Evolutionary conservation across 2,888 invertebrate genomes (phyloP).

Genomic region (Hypomecis atomaria): DNA sequence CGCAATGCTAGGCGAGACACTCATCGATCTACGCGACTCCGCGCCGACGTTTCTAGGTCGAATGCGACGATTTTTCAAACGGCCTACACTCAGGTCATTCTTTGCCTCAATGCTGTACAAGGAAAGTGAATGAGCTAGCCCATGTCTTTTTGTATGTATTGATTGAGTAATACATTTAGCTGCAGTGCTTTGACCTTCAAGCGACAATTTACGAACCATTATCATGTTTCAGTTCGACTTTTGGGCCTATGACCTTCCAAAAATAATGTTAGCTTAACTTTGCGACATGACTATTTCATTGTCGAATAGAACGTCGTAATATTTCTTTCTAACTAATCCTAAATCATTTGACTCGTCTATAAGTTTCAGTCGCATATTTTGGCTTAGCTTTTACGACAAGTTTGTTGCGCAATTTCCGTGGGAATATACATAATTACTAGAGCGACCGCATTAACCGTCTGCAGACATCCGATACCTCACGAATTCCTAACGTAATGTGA

Average conservation of each 20-base stretch:
- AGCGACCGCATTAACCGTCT: not conserved
- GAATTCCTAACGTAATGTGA: slow-evolving; percentile 6
- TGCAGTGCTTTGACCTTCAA: slow-evolving; percentile 8
- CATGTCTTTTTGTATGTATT: slow-evolving; percentile 12
- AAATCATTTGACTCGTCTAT: not conserved
- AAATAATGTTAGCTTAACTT: not conserved
- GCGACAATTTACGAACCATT: slow-evolving; percentile 3
- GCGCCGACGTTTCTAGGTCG: slow-evolving; percentile 71
- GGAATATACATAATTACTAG: not conserved
- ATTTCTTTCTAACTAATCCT: not conserved
- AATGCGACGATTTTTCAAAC: slow-evolving; percentile 53
- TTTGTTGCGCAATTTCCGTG: not conserved
- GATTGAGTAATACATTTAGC: slow-evolving; percentile 13
- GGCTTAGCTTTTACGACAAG: not conserved
- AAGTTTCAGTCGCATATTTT: not conserved
- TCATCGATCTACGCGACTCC: slow-evolving; percentile 61
- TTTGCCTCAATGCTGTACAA: slow-evolving; percentile 10
- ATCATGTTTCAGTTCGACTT: not conserved
- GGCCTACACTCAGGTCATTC: slow-evolving; percentile 43
- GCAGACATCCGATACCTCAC: slow-evolving; percentile 6
- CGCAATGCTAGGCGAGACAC: slow-evolving; percentile 45
- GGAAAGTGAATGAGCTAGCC: slow-evolving; percentile 13
- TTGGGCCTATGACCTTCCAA: not conserved
- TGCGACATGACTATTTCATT: not conserved
- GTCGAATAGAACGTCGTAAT: not conserved